Evolutionary conservation across 2,888 invertebrate genomes (phyloP), one percentile per base, ranked within the genome.

Genomic region (Eremobia ochroleuca): DNA sequence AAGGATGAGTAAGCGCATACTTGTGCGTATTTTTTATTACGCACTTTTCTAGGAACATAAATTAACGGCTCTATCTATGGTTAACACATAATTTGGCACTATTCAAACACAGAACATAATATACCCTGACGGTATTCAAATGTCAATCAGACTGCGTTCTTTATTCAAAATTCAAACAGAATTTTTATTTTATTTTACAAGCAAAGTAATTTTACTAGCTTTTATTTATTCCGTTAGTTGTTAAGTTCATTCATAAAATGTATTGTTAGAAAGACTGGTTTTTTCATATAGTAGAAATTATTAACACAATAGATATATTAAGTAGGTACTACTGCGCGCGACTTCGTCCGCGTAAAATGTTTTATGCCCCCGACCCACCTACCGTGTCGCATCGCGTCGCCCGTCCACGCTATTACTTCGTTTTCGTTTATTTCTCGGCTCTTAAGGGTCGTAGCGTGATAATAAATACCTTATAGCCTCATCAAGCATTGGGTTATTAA

Each of bases 61-160:
- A 28, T 43, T 11, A 34, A 52, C 40, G 58, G 9, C 15, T 77
- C 71, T 65, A 65, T 77, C 71, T 65, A 65, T 79, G 79, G 79
- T 65, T 34, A 66, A 34, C 21, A 79, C 43, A 59, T 37, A 72
- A 72, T 72, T 78, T 66, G 40, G 43, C 52, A 25, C 79, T 46
- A 79, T 79, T 79, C 58, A 59, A 59, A 59, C 59, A 59, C 21
- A 21, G 59, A 34, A 59, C 59, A 34, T 59, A 31, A 31, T 59
- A 59, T 59, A 31, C 21, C 59, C 59, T 21, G 59, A 59, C 31
- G 4, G 59, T 59, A 59, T 59, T 59, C 43, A 72, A 79, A 79
- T 61, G 73, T 72, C 79, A 79, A 61, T 79, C 78, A 79, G n/a
- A 15, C n/a, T 43, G 40, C 49, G 72, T 79, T 79, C 72, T 52